Evolutionary conservation across 2,797 vertebrate genomes (phyloP).

Genomic region (Cryptoprocta ferox): DNA sequence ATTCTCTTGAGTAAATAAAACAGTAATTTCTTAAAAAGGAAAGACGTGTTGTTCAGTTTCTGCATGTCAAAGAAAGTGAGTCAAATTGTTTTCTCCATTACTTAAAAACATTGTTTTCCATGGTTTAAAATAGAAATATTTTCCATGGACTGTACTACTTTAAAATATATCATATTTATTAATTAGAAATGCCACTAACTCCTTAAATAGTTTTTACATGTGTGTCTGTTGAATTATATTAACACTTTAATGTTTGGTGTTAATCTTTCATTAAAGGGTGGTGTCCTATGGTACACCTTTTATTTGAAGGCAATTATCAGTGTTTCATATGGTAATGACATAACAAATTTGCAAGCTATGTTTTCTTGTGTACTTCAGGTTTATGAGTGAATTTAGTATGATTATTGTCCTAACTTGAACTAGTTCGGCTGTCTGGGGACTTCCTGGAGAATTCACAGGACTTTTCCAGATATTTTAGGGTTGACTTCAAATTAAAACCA

Average conservation of each 20-base stretch:
- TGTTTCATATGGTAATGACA: neutral
- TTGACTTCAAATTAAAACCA: slow-evolving; percentile 39
- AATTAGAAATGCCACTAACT: neutral
- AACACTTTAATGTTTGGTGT: neutral
- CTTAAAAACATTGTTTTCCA: slow-evolving; percentile 2
- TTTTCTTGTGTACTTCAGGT: slow-evolving; percentile 48
- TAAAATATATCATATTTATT: neutral
- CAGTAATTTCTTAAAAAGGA: neutral
- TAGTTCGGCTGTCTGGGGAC: neutral
- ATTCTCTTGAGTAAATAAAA: slow-evolving; percentile 50
- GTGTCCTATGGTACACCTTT: neutral
- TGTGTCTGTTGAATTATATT: neutral
- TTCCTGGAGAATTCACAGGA: neutral
- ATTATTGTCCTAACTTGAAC: slow-evolving; percentile 31
- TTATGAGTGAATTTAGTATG: slow-evolving; percentile 30
- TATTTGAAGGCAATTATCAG: neutral
- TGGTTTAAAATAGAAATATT: slow-evolving; percentile 47
- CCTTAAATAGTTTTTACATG: neutral
- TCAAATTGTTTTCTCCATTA: neutral
- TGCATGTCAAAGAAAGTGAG: neutral
- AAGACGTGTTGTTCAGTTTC: slow-evolving; percentile 8
- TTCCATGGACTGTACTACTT: neutral
- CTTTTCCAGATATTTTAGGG: slow-evolving; percentile 44
- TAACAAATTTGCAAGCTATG: neutral
- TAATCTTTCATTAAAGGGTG: neutral